Evolutionary conservation across 2,888 invertebrate genomes (phyloP).

Genomic region (Tyria jacobaeae): DNA sequence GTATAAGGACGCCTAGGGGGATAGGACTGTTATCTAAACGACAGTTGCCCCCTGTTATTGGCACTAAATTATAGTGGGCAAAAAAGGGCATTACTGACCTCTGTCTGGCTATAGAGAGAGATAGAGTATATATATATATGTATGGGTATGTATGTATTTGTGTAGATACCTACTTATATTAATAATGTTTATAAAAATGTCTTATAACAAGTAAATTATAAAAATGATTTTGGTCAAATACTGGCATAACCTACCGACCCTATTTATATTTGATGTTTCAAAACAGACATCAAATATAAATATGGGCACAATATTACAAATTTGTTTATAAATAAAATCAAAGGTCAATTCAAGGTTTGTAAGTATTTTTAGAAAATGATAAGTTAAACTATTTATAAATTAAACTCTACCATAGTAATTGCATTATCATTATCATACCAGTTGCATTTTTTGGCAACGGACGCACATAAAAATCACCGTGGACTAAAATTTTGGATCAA

Average conservation of each 20-base stretch:
- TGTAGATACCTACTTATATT: too few species aligned
- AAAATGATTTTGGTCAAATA: too few species aligned
- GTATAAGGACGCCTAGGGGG: too few species aligned
- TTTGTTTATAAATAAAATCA: conserved; percentile 24
- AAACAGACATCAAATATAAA: not conserved
- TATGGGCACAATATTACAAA: too few species aligned
- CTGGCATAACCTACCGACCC: too few species aligned
- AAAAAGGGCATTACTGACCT: conserved; percentile 12
- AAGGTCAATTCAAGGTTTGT: conserved; percentile 36
- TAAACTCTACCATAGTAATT: conserved; percentile 27
- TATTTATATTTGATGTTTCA: too few species aligned
- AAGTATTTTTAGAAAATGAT: conserved; percentile 28
- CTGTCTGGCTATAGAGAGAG: too few species aligned
- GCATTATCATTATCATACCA: too few species aligned
- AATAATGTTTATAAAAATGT: conserved; percentile 17
- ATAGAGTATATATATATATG: too few species aligned
- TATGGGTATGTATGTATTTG: too few species aligned
- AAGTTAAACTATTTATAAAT: conserved; percentile 29
- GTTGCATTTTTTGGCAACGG: conserved; percentile 43
- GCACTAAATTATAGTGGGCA: not conserved
- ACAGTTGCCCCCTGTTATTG: too few species aligned
- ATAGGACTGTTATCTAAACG: too few species aligned
- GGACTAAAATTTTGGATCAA: conserved; percentile 57
- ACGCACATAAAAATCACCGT: conserved; percentile 63
- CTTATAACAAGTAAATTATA: not conserved